phyloP scores from a whole-genome alignment of 2,888 invertebrate species.

The Melanostoma scalare region DNA sequence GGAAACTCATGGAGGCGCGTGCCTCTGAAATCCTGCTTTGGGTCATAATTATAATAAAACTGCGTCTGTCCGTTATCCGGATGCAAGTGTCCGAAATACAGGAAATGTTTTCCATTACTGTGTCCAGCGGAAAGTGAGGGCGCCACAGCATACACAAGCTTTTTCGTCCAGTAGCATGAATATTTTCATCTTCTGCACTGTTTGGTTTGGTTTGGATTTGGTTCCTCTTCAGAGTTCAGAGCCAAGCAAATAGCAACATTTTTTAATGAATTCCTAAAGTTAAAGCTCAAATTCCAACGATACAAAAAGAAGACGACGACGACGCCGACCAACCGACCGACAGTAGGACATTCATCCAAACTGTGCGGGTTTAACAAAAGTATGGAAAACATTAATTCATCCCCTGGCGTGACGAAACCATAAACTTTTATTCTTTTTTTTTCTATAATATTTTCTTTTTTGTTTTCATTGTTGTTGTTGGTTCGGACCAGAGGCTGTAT shows the following conservation, averaged over 20 bases:
- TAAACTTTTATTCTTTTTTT: constrained; percentile 65
- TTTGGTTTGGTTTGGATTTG: too few relatives aligned
- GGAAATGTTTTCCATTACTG: constrained; percentile 71
- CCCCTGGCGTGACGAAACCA: constrained; percentile 72
- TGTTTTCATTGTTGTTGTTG: constrained; percentile 13
- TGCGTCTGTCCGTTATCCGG: constrained; percentile 66
- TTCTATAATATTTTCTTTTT: constrained; percentile 44
- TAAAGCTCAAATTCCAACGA: constrained; percentile 59
- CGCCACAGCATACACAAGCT: constrained; percentile 17
- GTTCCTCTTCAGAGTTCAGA: constrained; percentile 9
- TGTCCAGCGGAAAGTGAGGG: constrained; percentile 54
- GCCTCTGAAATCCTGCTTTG: constrained; percentile 65
- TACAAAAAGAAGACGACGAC: constrained; percentile 18
- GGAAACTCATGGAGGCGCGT: constrained; percentile 71
- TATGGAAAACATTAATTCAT: constrained; percentile 70
- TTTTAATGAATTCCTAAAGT: constrained; percentile 71
- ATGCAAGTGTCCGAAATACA: constrained; percentile 72
- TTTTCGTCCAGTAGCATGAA: constrained; percentile 39
- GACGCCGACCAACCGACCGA: background rate
- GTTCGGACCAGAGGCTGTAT: constrained; percentile 44
- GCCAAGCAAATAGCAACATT: constrained; percentile 16
- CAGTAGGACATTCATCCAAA: constrained; percentile 45
- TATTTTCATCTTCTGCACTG: constrained; percentile 12
- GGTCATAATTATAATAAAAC: constrained; percentile 73
- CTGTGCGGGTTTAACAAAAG: constrained; percentile 42